These are phyloP conservation scores for Catocala sponsa DNA, from an alignment of 2,888 invertebrate species.

Conservation along the genomic window DNA sequence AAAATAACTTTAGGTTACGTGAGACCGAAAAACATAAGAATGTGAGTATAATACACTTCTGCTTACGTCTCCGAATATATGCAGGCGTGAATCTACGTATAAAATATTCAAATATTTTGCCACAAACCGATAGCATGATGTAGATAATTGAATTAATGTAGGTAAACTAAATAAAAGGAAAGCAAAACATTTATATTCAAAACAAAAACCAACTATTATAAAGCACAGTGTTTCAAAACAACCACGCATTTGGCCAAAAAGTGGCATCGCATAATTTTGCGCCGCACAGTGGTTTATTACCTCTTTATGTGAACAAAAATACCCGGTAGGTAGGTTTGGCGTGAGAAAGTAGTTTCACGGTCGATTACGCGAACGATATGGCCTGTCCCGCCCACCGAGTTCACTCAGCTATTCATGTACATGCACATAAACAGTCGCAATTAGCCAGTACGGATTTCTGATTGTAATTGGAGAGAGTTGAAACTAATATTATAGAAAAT, in stretches of 20 bases:
- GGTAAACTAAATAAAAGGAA: too few species aligned
- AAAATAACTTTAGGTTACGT: too few species aligned
- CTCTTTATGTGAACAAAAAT: constrained; percentile 29
- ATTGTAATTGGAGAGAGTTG: constrained; percentile 19
- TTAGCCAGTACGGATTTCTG: constrained; percentile 21
- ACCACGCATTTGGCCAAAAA: neutral
- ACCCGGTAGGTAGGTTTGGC: constrained; percentile 24
- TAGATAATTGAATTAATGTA: too few species aligned
- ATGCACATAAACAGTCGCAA: constrained; percentile 20
- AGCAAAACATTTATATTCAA: too few species aligned
- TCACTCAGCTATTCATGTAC: constrained; percentile 13
- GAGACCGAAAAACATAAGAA: too few species aligned
- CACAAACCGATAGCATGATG: too few species aligned
- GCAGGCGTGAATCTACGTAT: too few species aligned
- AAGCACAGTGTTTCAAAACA: neutral
- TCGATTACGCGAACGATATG: constrained; percentile 45
- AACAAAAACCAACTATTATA: too few species aligned
- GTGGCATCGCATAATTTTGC: neutral
- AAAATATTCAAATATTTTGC: too few species aligned
- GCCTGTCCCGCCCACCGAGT: constrained; percentile 34
- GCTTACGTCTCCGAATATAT: too few species aligned
- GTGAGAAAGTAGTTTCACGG: constrained; percentile 55
- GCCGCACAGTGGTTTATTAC: constrained; percentile 16
- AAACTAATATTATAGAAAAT: neutral
- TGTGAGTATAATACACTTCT: too few species aligned